Evolutionary conservation across 2,113 vertebrate genomes (phyloP).

Genomic region (Octodon degus): DNA sequence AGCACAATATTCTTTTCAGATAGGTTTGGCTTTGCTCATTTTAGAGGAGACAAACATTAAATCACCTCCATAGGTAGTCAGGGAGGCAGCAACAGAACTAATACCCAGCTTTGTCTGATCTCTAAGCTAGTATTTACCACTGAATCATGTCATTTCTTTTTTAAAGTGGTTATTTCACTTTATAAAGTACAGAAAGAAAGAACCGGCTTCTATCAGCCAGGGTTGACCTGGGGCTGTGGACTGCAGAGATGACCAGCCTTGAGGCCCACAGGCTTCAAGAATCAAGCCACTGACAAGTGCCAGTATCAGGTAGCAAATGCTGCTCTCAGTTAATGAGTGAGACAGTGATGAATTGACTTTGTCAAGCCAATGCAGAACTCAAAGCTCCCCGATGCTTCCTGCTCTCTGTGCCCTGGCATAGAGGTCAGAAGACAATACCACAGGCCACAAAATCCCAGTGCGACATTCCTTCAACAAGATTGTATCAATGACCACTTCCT

Average conservation of each 20-base stretch:
- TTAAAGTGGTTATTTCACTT: slow-evolving; percentile 26
- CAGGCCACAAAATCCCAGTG: neutral
- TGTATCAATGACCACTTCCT: slow-evolving; percentile 48
- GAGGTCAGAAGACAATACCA: slow-evolving; percentile 8
- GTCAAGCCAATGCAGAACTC: neutral
- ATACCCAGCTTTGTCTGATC: slow-evolving; percentile 9
- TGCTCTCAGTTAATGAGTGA: slow-evolving; percentile 48
- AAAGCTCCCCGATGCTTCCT: neutral
- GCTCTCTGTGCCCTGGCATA: neutral
- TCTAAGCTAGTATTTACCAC: neutral
- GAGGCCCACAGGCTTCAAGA: slow-evolving; percentile 25
- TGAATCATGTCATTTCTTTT: neutral
- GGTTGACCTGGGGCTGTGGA: neutral
- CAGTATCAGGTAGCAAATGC: neutral
- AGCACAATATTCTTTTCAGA: slow-evolving; percentile 21
- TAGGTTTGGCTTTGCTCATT: slow-evolving; percentile 35
- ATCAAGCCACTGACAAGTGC: slow-evolving; percentile 60
- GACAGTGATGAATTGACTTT: slow-evolving; percentile 44
- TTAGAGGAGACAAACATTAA: slow-evolving; percentile 54
- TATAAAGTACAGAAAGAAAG: slow-evolving; percentile 28
- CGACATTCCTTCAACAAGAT: slow-evolving; percentile 5
- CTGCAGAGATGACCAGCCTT: neutral
- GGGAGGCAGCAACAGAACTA: neutral
- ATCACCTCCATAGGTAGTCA: slow-evolving; percentile 1
- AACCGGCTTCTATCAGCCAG: neutral